These are phyloP conservation scores for Himalopsyche tibetana DNA, from an alignment of 2,888 invertebrate species.

Conservation along the genomic window DNA sequence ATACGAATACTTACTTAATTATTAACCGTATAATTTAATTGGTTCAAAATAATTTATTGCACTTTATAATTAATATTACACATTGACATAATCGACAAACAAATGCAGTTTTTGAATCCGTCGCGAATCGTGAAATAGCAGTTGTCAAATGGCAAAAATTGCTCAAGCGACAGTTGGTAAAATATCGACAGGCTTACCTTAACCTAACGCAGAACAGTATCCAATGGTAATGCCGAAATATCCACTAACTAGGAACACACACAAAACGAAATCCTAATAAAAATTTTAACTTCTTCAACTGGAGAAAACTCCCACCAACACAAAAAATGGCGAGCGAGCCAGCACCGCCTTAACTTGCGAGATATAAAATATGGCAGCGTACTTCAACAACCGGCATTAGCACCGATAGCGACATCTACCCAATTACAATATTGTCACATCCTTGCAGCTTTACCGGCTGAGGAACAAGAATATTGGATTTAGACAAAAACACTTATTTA, in stretches of 20 bases:
- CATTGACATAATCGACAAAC: not conserved
- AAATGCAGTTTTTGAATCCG: constrained; percentile 36
- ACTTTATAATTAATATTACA: not conserved
- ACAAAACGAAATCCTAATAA: constrained; percentile 39
- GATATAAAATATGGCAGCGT: constrained; percentile 45
- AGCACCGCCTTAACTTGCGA: constrained; percentile 59
- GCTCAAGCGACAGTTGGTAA: constrained; percentile 48
- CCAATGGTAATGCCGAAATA: constrained; percentile 39
- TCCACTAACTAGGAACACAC: constrained; percentile 46
- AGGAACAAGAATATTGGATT: not conserved
- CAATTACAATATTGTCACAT: not conserved
- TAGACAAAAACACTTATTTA: not conserved
- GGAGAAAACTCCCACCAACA: constrained; percentile 59
- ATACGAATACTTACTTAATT: not conserved
- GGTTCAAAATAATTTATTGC: too few relatives aligned
- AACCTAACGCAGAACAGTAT: constrained; percentile 44
- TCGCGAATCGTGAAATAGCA: constrained; percentile 47
- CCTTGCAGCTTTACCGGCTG: not conserved
- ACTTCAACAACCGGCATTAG: not conserved
- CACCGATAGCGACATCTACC: not conserved
- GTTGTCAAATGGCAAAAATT: constrained; percentile 57
- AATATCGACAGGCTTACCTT: constrained; percentile 50
- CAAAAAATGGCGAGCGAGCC: constrained; percentile 60
- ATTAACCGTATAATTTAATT: not conserved
- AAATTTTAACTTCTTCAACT: not conserved